A percentile compares a stretch with the other conserved stretches of the same genome.
phyloP scores from a whole-genome alignment of 2,888 invertebrate genomes.

The Vanessa cardui region DNA sequence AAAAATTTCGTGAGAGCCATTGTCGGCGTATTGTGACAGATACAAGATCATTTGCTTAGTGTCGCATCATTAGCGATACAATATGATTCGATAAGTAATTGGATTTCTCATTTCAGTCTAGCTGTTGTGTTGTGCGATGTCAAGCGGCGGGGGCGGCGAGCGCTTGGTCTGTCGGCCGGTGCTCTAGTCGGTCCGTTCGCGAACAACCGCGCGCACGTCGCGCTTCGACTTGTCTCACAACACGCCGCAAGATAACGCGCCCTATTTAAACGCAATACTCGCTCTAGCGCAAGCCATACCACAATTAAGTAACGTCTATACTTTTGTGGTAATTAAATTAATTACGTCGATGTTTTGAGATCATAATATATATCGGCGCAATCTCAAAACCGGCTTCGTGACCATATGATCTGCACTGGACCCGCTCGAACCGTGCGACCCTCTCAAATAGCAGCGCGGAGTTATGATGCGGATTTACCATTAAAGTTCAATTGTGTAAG shows the following conservation, averaged over 20 bases:
- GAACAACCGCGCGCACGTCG: slow-evolving; percentile 70
- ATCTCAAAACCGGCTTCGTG: slow-evolving; percentile 63
- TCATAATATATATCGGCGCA: slow-evolving; percentile 43
- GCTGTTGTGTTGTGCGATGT: slow-evolving; percentile 44
- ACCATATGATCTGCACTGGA: slow-evolving; percentile 66
- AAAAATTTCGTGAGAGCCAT: slow-evolving; percentile 66
- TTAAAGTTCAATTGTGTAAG: slow-evolving; percentile 62
- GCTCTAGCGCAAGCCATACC: slow-evolving; percentile 57
- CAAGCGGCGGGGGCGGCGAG: slow-evolving; percentile 56
- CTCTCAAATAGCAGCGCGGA: slow-evolving; percentile 59
- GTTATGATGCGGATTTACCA: slow-evolving; percentile 68
- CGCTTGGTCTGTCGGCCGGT: slow-evolving; percentile 32
- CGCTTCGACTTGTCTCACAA: slow-evolving; percentile 48
- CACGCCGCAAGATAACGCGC: slow-evolving; percentile 67
- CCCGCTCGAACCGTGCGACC: slow-evolving; percentile 53
- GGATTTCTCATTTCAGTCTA: slow-evolving; percentile 54
- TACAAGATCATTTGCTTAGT: slow-evolving; percentile 60
- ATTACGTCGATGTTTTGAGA: slow-evolving; percentile 21
- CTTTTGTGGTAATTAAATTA: slow-evolving; percentile 16
- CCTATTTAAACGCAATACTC: slow-evolving; percentile 63
- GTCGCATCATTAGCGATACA: slow-evolving; percentile 55
- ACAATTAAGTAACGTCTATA: slow-evolving; percentile 45
- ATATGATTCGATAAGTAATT: slow-evolving; percentile 72
- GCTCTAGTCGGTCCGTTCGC: slow-evolving; percentile 67
- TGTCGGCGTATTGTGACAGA: slow-evolving; percentile 52